Base-by-base conservation (phyloP, 1,140 invertebrate genomes). In the Drosophila kepulauana region DNA sequence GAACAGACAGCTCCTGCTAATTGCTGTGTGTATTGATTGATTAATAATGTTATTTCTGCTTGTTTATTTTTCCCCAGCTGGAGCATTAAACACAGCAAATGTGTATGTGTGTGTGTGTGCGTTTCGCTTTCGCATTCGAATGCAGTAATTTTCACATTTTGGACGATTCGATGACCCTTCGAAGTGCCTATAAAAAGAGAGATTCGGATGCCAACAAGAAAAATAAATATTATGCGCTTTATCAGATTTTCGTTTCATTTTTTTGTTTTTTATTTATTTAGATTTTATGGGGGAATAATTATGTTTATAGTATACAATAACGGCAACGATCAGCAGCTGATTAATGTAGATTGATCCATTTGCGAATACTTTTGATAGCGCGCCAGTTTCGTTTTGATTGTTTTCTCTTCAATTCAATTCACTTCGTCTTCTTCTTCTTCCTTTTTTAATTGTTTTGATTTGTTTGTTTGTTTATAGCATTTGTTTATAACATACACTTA, bases 241-340 rank as follows among this genome's bases (percentile, higher is more conserved):
- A 51, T 56, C 69, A 54, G 25, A 69, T 57, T 56, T 13, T 68
- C 48, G 35, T 38, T 41, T 41, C 8, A 41, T 41, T 38, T 35
- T 35, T 38, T 25, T 25, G 20, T 0, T 41, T 16, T 38, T 35
- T 68, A 15, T 80, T 81, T 82, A 82, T 79, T 84, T 51, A 64
- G 46, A 45, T 46, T 69, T 62, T 69, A 73, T 69, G 66, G 61
- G 63, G 45, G 81, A 81, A 68, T 61, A 38, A 43, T 58, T 41
- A 46, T 65, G 58, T 77, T 15, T 63, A 13, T 54, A 46, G 62
- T 84, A 81, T 81, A 81, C 78, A 81, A 66, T 79, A 64, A 79
- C 73, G 80, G 81, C 80, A 82, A 82, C 70, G 51, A 79, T 84
- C 70, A 73, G 70, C 63, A 52, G 63, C 64, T 73, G 56, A 59